Evolutionary conservation across 1,140 invertebrate genomes (phyloP), one percentile per base, ranked within the genome.

Genomic region (Drosophila aff.): DNA sequence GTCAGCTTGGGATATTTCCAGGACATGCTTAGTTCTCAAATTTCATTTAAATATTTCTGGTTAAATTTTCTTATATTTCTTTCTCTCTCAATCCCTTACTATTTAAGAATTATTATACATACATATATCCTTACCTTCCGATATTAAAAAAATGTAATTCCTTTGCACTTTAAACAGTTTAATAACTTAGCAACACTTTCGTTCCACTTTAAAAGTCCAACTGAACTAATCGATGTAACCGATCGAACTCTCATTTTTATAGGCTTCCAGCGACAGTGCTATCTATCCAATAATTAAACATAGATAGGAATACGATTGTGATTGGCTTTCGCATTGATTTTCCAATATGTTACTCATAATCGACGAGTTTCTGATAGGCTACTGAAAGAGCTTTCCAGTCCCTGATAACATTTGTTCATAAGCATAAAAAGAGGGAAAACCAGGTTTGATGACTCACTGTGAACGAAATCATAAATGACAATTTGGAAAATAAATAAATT

Each of bases 281-380:
- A 26, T 23, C 57, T 13, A n/a, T 62, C 38, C n/a, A 65, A 38
- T 50, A 16, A n/a, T 36, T 50, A 43, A 57, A 26, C 0, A 13
- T 44, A 49, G 69, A 73, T 73, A 73, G 50, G 52, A 23, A n/a
- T 26, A 9, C 46, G 16, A 23, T 23, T 49, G 15, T 16, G 26
- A 73, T 73, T 69, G 69, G 69, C 7, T 50, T 50, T 43, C 3
- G 16, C 28, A 2, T 13, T 11, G 36, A 68, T 72, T 50, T 40
- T 50, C 18, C 31, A 36, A 72, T 68, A 47, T 10, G 11, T 41
- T 68, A 59, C 36, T 44, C 63, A 43, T 43, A 49, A 59, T 50
- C 52, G 13, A 18, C 52, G 4, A 28, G 38, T 46, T 50, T 59
- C 52, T 73, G 69, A 73, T 73, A 71, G 67, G 67, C 66, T 67